These are phyloP conservation scores for Necrosyrtes monachus DNA, from an alignment of 2,797 vertebrate species.

Conservation along the genomic window DNA sequence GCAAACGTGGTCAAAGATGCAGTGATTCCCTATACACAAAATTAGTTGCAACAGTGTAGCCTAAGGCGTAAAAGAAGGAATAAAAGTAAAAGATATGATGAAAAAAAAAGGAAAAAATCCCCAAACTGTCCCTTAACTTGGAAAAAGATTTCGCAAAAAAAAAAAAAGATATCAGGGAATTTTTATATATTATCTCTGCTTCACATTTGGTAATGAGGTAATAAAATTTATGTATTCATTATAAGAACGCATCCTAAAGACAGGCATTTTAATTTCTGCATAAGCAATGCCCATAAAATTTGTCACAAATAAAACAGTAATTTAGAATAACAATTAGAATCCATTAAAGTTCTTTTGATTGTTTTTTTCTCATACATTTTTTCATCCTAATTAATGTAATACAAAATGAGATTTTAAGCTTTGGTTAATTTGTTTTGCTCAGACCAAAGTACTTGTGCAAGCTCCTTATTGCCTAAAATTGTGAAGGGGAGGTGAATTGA, in stretches of 20 bases:
- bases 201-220: background rate
- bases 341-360: slow-evolving; percentile 2
- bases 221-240: slow-evolving; percentile 10
- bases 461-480: background rate
- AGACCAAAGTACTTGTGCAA: background rate
- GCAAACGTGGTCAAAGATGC: background rate
- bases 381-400: background rate
- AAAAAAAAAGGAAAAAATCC: too few relatives aligned
- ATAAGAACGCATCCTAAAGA: background rate
- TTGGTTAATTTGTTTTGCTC: slow-evolving; percentile 24
- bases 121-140: background rate
- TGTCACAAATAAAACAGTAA: background rate
- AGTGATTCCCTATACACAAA: background rate
- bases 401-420: slow-evolving; percentile 10
- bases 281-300: background rate
- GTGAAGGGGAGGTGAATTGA: background rate
- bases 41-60: background rate
- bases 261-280: slow-evolving; percentile 2
- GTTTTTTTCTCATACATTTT: background rate
- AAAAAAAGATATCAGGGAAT: background rate
- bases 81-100: background rate
- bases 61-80: background rate
- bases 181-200: background rate
- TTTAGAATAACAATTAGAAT: slow-evolving; percentile 13
- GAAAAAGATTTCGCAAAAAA: background rate